Percentiles rank a stretch among this genome's conserved stretches.
Conservation (phyloP, 1,140 invertebrate genomes). For the Drosophila nigromelanica region DNA sequence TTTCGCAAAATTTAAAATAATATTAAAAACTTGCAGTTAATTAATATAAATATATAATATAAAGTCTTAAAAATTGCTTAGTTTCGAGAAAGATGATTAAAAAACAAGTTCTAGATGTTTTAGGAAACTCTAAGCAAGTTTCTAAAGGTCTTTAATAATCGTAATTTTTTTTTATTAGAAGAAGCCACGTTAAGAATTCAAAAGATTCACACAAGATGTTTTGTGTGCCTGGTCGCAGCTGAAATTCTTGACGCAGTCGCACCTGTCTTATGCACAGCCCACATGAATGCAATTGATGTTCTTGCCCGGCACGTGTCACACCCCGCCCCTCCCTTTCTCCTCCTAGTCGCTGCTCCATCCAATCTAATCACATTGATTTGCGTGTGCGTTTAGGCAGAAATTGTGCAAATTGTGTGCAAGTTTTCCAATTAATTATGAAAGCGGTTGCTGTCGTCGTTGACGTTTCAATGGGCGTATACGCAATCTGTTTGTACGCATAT, state of each 20-base stretch:
- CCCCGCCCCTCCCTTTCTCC: not conserved
- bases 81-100: no score
- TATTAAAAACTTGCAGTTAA: no score
- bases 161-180: no score
- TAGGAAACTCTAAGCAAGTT: no score
- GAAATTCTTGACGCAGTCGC: not conserved
- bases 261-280: not conserved
- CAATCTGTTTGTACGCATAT: constrained; percentile 17
- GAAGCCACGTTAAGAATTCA: no score
- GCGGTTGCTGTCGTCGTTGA: constrained; percentile 6
- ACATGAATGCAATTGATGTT: not conserved
- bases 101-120: no score
- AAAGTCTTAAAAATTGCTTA: no score
- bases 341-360: not conserved
- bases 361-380: constrained; percentile 50
- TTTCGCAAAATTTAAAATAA: no score
- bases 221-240: no score
- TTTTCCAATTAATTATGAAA: constrained; percentile 69
- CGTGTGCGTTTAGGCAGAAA: constrained; percentile 60
- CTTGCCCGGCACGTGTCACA: not conserved
- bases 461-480: constrained; percentile 47
- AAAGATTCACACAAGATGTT: no score
- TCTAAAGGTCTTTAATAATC: no score
- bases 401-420: constrained; percentile 48
- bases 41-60: no score